Evolutionary conservation across 2,888 invertebrate species (phyloP).

Genomic region (Onthophagus sagittarius): DNA sequence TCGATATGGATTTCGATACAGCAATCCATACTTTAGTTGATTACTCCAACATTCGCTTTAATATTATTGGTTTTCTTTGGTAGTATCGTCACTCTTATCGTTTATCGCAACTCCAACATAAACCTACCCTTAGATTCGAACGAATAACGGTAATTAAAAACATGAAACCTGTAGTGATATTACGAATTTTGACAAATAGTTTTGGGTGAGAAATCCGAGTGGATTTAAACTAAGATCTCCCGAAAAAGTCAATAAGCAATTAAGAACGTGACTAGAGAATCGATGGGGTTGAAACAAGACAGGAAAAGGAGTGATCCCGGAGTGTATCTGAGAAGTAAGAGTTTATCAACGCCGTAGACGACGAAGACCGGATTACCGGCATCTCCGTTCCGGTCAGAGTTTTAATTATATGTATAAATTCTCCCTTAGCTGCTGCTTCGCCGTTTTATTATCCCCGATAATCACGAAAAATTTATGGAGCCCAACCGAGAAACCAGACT

Average conservation of each 20-base stretch:
- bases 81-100: too few species aligned
- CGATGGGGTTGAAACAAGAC: neutral
- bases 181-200: neutral
- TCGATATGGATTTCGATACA: too few species aligned
- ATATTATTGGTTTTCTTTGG: too few species aligned
- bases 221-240: neutral
- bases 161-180: too few species aligned
- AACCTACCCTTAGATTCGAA: too few species aligned
- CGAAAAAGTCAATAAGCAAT: neutral
- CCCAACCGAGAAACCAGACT: neutral
- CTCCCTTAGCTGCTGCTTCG: neutral
- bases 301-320: neutral
- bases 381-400: neutral
- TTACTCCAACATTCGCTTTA: too few species aligned
- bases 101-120: too few species aligned
- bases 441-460: neutral
- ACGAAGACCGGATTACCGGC: neutral
- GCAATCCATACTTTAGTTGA: too few species aligned
- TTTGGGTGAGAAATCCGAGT: neutral
- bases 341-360: too few species aligned
- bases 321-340: neutral
- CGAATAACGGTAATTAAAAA: too few species aligned
- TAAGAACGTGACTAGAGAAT: neutral
- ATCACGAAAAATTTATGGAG: neutral
- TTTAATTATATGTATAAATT: neutral